Base-by-base conservation (phyloP, 2,888 invertebrate species). In the Metopia argyrocephala region DNA sequence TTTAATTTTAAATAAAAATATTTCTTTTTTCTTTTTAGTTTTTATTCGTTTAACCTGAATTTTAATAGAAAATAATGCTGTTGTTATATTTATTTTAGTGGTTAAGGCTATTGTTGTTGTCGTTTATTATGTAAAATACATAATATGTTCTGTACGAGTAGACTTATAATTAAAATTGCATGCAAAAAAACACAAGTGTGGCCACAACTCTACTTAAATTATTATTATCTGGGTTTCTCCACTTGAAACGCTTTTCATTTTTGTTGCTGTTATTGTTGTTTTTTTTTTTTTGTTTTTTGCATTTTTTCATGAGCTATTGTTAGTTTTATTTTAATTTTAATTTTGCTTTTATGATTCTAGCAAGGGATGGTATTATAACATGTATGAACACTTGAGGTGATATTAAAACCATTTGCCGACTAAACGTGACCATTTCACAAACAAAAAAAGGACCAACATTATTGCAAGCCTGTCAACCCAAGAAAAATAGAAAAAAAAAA, bases 381-480 rank as follows among this genome's bases (percentile, higher is more conserved):
- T 64, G 56, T 56, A 48, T 9, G 18, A 50, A 52, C 45, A 56
- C 50, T 65, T 73, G 6, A 61, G 54, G 68, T 75, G 64, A 64
- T 65, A 70, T 59, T 75, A 59, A 79, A 59, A 74, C 27, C 69
- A 70, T 70, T 74, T 74, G 68, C 65, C 74, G 74, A 28, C 64
- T 69, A 65, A 64, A 75, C 69, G 79, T 79, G 79, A 79, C 59
- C 69, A 69, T 52, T 48, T 48, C 69, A 69, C 5, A 15, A 23
- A 12, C 2, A 38, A 38, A 38, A 12, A 38, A 3, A 38, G 68
- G 7, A 21, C 48, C 27, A 46, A 62, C n/a, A 21, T 31, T 25
- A 56, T 23, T 12, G 15, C 18, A 56, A 56, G 27, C 62, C 54
- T 31, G 27, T 45, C n/a, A 31, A 38, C 38, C 66, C 52, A 23